A percentile compares a stretch with the other conserved stretches of the same genome.
These are phyloP conservation scores for Rhopalosiphum nymphaeae DNA, from an alignment of 2,888 invertebrate genomes.

Conservation along the genomic window DNA sequence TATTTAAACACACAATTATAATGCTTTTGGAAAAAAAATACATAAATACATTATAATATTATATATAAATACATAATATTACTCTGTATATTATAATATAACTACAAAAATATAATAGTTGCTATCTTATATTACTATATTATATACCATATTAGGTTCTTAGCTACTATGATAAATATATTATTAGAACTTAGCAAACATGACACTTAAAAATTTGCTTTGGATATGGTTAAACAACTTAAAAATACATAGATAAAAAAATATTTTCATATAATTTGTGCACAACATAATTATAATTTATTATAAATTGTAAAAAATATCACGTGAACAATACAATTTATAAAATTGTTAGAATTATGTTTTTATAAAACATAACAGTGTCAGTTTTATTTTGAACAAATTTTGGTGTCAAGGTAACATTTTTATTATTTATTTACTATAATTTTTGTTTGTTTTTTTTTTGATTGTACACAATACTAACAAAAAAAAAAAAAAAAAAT, in stretches of 20 bases:
- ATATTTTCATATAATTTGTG: conserved; percentile 5
- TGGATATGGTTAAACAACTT: not conserved
- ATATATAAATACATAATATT: not conserved
- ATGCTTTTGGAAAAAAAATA: not conserved
- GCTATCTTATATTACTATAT: not conserved
- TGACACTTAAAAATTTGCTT: conserved; percentile 13
- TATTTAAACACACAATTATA: not conserved
- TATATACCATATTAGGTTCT: not conserved
- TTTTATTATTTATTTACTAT: conserved; percentile 5
- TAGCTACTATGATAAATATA: not conserved
- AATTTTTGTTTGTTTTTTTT: conserved; percentile 4
- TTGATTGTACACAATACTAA: conserved; percentile 17
- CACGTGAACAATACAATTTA: not conserved
- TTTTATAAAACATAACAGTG: not conserved
- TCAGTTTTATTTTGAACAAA: conserved; percentile 21
- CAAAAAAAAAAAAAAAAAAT: conserved; percentile 30
- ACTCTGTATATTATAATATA: not conserved
- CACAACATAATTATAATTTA: not conserved
- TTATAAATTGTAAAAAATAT: not conserved
- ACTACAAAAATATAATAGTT: not conserved
- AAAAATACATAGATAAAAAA: not conserved
- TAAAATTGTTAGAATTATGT: not conserved
- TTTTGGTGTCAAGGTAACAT: conserved; percentile 24
- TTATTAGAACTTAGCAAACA: not conserved
- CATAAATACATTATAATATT: not conserved